Evolutionary conservation across 2,888 invertebrate genomes (phyloP).

Genomic region (Dendrolimus pini): DNA sequence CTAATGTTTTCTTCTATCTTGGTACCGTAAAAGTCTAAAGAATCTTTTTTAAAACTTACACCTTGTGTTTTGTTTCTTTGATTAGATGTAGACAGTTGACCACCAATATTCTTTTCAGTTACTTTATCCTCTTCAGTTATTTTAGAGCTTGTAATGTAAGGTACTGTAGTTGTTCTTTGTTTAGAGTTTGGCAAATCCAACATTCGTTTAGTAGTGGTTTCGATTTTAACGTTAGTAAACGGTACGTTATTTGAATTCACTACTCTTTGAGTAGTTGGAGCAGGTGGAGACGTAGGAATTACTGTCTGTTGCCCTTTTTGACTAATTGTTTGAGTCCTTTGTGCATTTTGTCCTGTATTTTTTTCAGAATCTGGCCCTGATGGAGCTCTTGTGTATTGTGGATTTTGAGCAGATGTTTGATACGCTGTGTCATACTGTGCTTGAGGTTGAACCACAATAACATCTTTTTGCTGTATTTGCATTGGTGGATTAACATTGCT

Average conservation of each 20-base stretch:
- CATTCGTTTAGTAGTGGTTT: not conserved
- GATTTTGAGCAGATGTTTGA: not conserved
- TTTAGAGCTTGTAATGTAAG: not conserved
- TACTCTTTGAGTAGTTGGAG: not conserved
- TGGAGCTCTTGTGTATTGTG: not conserved
- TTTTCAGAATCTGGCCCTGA: not conserved
- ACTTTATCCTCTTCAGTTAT: not conserved
- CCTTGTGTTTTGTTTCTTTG: not conserved
- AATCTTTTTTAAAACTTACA: not conserved
- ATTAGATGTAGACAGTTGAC: not conserved
- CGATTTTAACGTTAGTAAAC: not conserved
- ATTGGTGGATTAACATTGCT: not conserved
- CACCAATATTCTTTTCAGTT: not conserved
- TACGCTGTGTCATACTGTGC: not conserved
- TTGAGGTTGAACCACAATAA: not conserved
- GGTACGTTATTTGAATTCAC: not conserved
- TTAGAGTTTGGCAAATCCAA: not conserved
- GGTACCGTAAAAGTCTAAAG: not conserved
- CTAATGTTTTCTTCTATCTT: not conserved
- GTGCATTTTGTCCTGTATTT: not conserved
- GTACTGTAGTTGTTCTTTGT: not conserved
- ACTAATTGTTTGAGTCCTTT: too few relatives aligned
- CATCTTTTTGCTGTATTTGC: not conserved
- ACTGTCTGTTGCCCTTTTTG: too few relatives aligned
- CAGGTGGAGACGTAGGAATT: not conserved